Conservation (phyloP, 2,888 invertebrate species). For the Bellardia pandia region DNA sequence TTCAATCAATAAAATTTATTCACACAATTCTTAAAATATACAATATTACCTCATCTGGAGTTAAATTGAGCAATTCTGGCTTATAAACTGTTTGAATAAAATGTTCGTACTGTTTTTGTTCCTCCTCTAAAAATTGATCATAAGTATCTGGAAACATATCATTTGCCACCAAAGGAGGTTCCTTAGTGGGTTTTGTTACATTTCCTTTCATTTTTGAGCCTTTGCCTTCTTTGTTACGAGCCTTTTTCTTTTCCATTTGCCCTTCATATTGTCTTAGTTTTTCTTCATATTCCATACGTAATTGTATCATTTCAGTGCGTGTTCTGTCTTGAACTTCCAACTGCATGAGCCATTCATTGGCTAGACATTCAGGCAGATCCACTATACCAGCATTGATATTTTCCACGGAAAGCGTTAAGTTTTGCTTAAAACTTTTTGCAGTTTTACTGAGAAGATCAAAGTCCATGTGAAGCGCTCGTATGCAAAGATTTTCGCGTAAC, state of each 20-base stretch:
- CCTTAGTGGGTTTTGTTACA: conserved; percentile 74
- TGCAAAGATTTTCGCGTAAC: conserved; percentile 77
- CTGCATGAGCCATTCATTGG: conserved; percentile 79
- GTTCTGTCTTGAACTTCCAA: conserved; percentile 76
- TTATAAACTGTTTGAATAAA: conserved; percentile 75
- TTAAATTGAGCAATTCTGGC: conserved; percentile 76
- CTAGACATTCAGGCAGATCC: conserved; percentile 76
- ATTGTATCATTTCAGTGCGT: conserved; percentile 71
- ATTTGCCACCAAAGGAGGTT: conserved; percentile 74
- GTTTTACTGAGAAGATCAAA: conserved; percentile 79
- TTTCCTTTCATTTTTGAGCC: conserved; percentile 24
- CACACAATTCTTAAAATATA: too few species aligned
- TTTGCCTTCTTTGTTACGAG: background rate
- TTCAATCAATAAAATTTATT: background rate
- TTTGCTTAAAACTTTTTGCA: conserved; percentile 76
- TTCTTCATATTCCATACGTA: conserved; percentile 78
- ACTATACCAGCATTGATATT: conserved; percentile 75
- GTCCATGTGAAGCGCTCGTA: conserved; percentile 78
- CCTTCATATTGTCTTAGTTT: conserved; percentile 72
- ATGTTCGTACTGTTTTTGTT: conserved; percentile 75
- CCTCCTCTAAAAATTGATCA: conserved; percentile 75
- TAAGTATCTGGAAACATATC: conserved; percentile 77
- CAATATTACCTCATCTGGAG: conserved; percentile 76
- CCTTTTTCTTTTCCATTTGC: conserved; percentile 62
- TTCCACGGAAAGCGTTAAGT: conserved; percentile 32